Conservation (phyloP, 2,797 vertebrate species). For the Acanthurus leucopareius region DNA sequence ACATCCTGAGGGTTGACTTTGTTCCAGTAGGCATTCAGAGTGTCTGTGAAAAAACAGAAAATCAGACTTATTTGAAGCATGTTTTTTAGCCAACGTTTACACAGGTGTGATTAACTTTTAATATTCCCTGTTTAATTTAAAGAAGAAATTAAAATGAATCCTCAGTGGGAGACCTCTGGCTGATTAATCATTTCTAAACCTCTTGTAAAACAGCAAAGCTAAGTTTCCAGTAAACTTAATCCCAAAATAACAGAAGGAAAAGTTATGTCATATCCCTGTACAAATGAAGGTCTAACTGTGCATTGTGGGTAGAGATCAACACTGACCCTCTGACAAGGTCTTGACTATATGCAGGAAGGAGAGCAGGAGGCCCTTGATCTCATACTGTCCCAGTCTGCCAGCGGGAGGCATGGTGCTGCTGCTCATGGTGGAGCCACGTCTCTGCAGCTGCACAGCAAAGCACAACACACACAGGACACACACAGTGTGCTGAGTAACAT, state of each 20-base stretch:
- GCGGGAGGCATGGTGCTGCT: constrained; percentile 83
- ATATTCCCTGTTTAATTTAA: neutral
- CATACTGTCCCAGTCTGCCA: constrained; percentile 91
- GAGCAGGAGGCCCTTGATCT: constrained; percentile 93
- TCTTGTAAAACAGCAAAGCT: neutral
- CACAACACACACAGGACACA: constrained; percentile 5
- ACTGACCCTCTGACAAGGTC: constrained; percentile 95
- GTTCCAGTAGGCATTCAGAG: constrained; percentile 93
- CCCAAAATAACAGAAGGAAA: neutral
- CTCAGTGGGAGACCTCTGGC: neutral
- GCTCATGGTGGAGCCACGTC: constrained; percentile 90
- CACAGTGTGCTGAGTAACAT: neutral
- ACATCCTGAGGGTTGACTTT: constrained; percentile 94
- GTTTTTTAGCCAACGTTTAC: neutral
- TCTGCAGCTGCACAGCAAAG: constrained; percentile 82
- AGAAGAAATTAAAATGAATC: neutral
- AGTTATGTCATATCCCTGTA: neutral
- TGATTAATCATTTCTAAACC: neutral
- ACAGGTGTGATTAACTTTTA: neutral
- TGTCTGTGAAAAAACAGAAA: constrained; percentile 86
- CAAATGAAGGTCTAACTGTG: neutral
- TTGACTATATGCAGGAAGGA: constrained; percentile 94
- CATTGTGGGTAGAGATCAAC: neutral
- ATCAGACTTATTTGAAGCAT: neutral
- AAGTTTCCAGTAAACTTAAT: neutral